These are phyloP conservation scores for Arvicanthis niloticus DNA, from an alignment of 2,113 vertebrate genomes.

Conservation along the genomic window DNA sequence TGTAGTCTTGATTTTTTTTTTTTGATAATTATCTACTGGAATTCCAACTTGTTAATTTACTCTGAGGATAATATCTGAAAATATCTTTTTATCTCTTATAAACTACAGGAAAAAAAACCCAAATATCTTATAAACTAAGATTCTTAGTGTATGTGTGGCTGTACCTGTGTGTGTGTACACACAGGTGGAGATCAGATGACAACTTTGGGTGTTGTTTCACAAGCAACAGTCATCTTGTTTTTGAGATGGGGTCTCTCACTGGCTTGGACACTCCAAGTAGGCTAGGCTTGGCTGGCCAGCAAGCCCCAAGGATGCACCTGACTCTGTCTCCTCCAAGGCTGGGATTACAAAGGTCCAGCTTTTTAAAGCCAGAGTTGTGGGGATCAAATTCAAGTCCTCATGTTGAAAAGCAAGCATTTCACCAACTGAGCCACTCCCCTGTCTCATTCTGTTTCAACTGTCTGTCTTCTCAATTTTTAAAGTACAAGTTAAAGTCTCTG, in stretches of 20 bases:
- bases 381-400: background rate
- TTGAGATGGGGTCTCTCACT: background rate
- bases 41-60: slow-evolving; percentile 9
- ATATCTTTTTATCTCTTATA: background rate
- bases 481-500: background rate
- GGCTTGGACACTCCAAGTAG: background rate
- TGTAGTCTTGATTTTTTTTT: background rate
- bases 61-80: background rate
- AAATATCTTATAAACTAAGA: background rate
- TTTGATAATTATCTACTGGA: background rate
- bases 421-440: too few relatives aligned
- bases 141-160: background rate
- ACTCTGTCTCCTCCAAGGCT: background rate
- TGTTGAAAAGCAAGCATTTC: background rate
- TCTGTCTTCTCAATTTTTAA: background rate
- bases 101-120: background rate
- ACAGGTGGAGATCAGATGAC: background rate
- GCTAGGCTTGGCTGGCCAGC: background rate
- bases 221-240: background rate
- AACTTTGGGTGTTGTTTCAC: background rate
- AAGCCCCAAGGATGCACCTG: background rate
- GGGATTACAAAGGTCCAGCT: background rate
- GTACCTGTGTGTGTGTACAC: background rate
- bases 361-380: background rate
- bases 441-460: background rate